These are phyloP conservation scores for Maconellicoccus hirsutus DNA, from an alignment of 1,140 invertebrate genomes.

Conservation along the genomic window DNA sequence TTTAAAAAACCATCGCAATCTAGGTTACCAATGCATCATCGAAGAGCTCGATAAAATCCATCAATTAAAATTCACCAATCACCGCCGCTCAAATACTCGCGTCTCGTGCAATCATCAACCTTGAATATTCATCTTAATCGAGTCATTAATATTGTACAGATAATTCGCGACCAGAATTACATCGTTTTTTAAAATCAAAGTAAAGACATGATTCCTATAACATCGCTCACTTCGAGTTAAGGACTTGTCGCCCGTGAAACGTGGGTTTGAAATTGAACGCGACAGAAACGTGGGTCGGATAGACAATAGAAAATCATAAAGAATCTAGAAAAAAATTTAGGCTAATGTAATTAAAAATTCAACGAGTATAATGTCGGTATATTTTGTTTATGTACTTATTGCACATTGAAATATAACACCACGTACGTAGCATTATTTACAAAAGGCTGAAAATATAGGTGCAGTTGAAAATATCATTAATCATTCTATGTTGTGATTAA, in stretches of 20 bases:
- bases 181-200: neutral
- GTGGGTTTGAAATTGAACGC: neutral
- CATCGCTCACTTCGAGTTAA: too few relatives aligned
- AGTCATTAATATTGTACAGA: too few relatives aligned
- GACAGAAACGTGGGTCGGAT: neutral
- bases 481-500: neutral
- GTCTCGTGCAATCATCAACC: too few relatives aligned
- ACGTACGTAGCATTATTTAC: neutral
- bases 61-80: too few relatives aligned
- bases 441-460: neutral
- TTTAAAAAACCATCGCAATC: too few relatives aligned
- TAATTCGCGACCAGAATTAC: too few relatives aligned
- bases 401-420: neutral
- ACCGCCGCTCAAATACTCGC: too few relatives aligned
- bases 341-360: conserved; percentile 1
- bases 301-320: neutral
- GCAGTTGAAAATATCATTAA: neutral
- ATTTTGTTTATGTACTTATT: neutral
- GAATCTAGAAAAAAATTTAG: neutral
- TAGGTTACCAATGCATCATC: too few relatives aligned
- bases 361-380: neutral
- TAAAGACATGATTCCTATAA: neutral
- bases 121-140: too few relatives aligned
- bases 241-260: neutral
- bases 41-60: too few relatives aligned